Evolutionary conservation across 2,113 vertebrate species (phyloP).

Genomic region (Buteo buteo): DNA sequence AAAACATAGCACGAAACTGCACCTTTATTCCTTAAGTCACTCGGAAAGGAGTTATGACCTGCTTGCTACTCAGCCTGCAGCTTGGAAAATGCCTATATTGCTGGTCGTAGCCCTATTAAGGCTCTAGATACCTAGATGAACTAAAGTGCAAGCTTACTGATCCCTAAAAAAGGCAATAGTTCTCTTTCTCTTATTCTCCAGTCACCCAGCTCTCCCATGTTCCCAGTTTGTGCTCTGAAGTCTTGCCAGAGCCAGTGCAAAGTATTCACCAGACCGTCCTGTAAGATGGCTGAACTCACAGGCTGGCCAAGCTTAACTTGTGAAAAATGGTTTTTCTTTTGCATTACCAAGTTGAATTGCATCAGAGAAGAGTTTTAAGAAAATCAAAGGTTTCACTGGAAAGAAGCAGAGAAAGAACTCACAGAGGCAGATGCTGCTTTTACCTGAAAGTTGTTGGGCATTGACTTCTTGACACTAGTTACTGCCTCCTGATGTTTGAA

Average conservation of each 20-base stretch:
- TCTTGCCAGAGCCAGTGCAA: not conserved
- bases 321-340: not conserved
- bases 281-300: not conserved
- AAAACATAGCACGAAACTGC: not conserved
- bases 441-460: not conserved
- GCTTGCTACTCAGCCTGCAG: not conserved
- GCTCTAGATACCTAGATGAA: not conserved
- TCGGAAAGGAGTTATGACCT: not conserved
- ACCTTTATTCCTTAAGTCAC: not conserved
- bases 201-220: not conserved
- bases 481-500: not conserved
- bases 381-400: not conserved
- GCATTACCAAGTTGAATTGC: not conserved
- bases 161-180: not conserved
- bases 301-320: not conserved
- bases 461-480: not conserved
- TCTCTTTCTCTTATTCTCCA: not conserved
- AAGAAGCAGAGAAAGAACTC: not conserved
- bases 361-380: not conserved
- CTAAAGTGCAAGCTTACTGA: not conserved
- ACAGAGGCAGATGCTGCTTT: not conserved
- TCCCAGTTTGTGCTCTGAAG: not conserved
- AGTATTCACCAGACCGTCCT: not conserved
- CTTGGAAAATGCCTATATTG: not conserved
- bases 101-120: not conserved